These are phyloP conservation scores for Esox masquinongy DNA, from an alignment of 2,797 vertebrate genomes.

Conservation along the genomic window DNA sequence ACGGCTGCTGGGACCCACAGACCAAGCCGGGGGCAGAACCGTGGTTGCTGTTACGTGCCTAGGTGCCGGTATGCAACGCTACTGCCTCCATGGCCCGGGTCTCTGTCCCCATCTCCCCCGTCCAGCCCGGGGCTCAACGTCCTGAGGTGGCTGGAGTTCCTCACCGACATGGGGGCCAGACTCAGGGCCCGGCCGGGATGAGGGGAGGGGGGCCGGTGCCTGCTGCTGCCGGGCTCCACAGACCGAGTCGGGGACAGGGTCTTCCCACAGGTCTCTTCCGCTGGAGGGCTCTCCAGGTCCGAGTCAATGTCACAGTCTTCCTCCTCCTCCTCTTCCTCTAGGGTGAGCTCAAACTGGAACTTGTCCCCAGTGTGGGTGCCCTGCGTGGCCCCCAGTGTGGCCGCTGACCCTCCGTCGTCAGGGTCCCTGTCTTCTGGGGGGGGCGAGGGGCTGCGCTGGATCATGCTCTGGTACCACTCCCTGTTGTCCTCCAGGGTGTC, in stretches of 20 bases:
- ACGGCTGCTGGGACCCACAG: constrained; percentile 14
- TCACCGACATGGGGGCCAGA: constrained; percentile 60
- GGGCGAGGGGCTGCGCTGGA: constrained; percentile 84
- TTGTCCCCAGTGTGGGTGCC: constrained; percentile 65
- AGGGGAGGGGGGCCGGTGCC: constrained; percentile 59
- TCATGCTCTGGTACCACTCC: constrained; percentile 96
- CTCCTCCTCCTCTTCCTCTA: constrained; percentile 83
- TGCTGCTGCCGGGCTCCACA: constrained; percentile 52
- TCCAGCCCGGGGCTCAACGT: constrained; percentile 46
- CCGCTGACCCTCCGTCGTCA: constrained; percentile 23
- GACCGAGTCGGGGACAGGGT: constrained; percentile 57
- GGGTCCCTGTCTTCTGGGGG: constrained; percentile 52
- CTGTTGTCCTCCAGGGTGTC: constrained; percentile 93
- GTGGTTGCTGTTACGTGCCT: constrained; percentile 74
- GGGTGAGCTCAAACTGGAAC: constrained; percentile 86
- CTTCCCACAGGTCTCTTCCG: constrained; percentile 64
- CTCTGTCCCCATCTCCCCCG: constrained; percentile 38
- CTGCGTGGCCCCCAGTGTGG: constrained; percentile 24
- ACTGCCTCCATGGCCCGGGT: constrained; percentile 69
- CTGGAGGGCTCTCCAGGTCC: constrained; percentile 72
- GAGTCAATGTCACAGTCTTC: constrained; percentile 70
- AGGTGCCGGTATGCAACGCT: constrained; percentile 63
- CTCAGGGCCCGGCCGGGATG: constrained; percentile 50
- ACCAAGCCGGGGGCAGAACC: constrained; percentile 15
- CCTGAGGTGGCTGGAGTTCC: constrained; percentile 55